These are phyloP conservation scores for Hippocampus zosterae DNA, from an alignment of 2,113 vertebrate species.

Conservation along the genomic window DNA sequence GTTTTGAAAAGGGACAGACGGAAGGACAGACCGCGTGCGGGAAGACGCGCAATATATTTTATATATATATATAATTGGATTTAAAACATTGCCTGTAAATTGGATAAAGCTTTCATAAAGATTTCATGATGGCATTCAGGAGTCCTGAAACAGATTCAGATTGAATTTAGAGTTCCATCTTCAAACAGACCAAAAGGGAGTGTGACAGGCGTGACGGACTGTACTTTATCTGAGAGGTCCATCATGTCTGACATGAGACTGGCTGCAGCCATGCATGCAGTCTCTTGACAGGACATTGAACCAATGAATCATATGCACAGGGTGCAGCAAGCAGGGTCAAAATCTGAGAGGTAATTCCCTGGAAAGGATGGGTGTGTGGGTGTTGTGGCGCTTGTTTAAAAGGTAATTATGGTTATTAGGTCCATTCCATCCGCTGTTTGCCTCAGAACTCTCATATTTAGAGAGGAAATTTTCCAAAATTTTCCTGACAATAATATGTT, in stretches of 20 bases:
- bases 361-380: constrained; percentile 41
- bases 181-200: constrained; percentile 29
- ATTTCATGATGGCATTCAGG: background rate
- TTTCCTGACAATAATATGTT: no score
- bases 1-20: no score
- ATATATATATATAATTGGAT: no score
- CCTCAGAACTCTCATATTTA: background rate
- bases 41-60: no score
- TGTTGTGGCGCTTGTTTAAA: constrained; percentile 22
- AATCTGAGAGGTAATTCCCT: constrained; percentile 37
- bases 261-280: constrained; percentile 61
- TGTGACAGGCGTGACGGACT: constrained; percentile 32
- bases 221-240: constrained; percentile 27
- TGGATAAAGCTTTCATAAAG: background rate
- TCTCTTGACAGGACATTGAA: constrained; percentile 44
- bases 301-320: constrained; percentile 36
- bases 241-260: constrained; percentile 38
- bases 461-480: no score
- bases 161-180: background rate
- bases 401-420: constrained; percentile 32
- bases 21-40: no score
- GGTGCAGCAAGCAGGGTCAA: constrained; percentile 27
- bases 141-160: background rate
- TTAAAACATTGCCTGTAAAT: background rate
- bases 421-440: constrained; percentile 3